These are phyloP conservation scores for Mellivora capensis DNA, from an alignment of 2,113 vertebrate species.

Conservation along the genomic window DNA sequence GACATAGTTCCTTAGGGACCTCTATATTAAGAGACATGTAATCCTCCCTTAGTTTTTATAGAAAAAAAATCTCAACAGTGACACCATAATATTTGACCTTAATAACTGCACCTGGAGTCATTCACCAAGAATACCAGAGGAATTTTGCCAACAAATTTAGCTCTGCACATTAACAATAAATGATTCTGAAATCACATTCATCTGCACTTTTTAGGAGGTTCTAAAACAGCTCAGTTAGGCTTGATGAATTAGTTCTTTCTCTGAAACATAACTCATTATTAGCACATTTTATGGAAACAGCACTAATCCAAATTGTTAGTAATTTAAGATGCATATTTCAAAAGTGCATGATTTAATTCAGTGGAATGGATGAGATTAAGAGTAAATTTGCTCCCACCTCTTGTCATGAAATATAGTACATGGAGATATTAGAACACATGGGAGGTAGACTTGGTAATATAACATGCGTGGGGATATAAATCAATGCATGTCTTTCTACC, in stretches of 20 bases:
- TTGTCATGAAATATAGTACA: slow-evolving; percentile 69
- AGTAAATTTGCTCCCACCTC: slow-evolving; percentile 74
- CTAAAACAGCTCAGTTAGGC: slow-evolving; percentile 64
- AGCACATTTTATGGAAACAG: slow-evolving; percentile 77
- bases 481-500: background rate
- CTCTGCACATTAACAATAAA: slow-evolving; percentile 55
- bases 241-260: slow-evolving; percentile 79
- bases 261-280: slow-evolving; percentile 79
- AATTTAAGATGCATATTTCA: slow-evolving; percentile 79
- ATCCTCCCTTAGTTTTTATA: slow-evolving; percentile 66
- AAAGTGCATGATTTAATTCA: slow-evolving; percentile 75
- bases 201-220: slow-evolving; percentile 65
- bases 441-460: slow-evolving; percentile 36
- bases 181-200: slow-evolving; percentile 68
- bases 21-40: slow-evolving; percentile 56
- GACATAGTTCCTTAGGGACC: slow-evolving; percentile 11
- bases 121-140: slow-evolving; percentile 58
- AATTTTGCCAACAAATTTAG: slow-evolving; percentile 67
- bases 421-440: slow-evolving; percentile 54
- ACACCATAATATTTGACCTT: slow-evolving; percentile 70
- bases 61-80: slow-evolving; percentile 49
- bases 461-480: slow-evolving; percentile 46
- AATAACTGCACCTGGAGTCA: slow-evolving; percentile 56
- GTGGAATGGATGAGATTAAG: slow-evolving; percentile 75
- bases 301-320: slow-evolving; percentile 68